Base-by-base conservation (phyloP, 2,888 invertebrate genomes). In the Dastarcus helophoroides region DNA sequence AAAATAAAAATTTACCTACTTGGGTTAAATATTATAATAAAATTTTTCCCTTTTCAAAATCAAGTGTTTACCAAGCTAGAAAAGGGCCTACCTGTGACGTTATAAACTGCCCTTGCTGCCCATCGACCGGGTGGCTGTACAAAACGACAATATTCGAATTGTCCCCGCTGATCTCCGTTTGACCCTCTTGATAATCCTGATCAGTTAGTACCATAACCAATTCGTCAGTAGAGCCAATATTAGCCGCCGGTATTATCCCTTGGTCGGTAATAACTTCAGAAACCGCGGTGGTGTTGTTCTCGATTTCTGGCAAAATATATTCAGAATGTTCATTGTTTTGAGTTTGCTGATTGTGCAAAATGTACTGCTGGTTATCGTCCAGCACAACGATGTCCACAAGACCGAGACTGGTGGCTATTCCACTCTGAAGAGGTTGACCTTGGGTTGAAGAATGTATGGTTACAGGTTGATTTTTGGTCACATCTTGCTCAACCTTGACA, bases 101-200 rank as follows among this genome's bases (percentile, higher is more conserved):
- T 19, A 64, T 60, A 43, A 62, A 73, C 46, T 71, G 69, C 42
- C 70, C 70, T 46, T 63, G 65, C 51, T 65, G 64, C 33, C 67
- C 67, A 47, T 67, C 65, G 17, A 72, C 64, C 23, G 69, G 67
- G 50, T 73, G 72, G 51, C 73, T 73, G 43, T 74, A 75, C 10
- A 75, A 64, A 26, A 75, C 73, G 8, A 75, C 73, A 50, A 74
- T 73, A 44, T 73, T 74, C 2, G 71, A 67, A 53, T 70, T 71
- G 37, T 71, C 67, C 21, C 63, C 42, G 31, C 65, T 63, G 16
- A 64, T 50, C 41, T 67, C 63, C 36, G 66, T 56, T 22, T 57
- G 59, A 12, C 66, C 71, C 60, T 68, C 72, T 19, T 72, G 54
- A 34, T 70, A 68, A 50, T 66, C 72, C 39, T 69, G 64, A 41